phyloP scores from a whole-genome alignment of 2,797 vertebrate species.

The Anguilla pacifica region DNA sequence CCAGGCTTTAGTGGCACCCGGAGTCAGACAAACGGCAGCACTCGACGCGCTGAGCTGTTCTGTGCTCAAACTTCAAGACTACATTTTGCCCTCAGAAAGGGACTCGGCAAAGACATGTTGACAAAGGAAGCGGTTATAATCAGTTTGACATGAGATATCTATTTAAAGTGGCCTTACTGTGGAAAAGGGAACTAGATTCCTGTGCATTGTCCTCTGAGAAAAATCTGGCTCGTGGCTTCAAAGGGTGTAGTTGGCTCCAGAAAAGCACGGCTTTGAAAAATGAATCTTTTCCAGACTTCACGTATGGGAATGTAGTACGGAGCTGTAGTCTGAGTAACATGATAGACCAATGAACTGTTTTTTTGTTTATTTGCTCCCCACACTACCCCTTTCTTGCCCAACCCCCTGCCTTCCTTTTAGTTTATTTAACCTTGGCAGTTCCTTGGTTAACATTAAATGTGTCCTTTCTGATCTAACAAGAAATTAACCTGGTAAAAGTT shows the following conservation, averaged over 20 bases:
- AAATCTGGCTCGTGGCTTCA: conserved; percentile 64
- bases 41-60: conserved; percentile 77
- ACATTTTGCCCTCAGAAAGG: conserved; percentile 47
- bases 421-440: conserved; percentile 53
- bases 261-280: conserved; percentile 69
- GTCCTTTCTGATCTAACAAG: conserved; percentile 57
- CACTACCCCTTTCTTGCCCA: conserved; percentile 39
- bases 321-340: conserved; percentile 77
- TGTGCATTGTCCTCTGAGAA: conserved; percentile 74
- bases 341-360: conserved; percentile 56
- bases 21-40: conserved; percentile 70
- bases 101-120: conserved; percentile 68
- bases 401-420: conserved; percentile 3
- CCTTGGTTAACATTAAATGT: conserved; percentile 57
- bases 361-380: conserved; percentile 30
- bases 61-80: conserved; percentile 60
- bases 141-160: conserved; percentile 80
- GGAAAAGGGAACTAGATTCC: conserved; percentile 60
- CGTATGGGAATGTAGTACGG: conserved; percentile 71
- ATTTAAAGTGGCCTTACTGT: conserved; percentile 96
- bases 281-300: conserved; percentile 49
- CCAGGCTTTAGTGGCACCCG: conserved; percentile 79
- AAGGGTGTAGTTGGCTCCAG: conserved; percentile 69
- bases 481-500: conserved; percentile 37
- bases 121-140: conserved; percentile 77